Base-by-base conservation (phyloP, 2,888 invertebrate species). In the Nephrotoma guestfalica region DNA sequence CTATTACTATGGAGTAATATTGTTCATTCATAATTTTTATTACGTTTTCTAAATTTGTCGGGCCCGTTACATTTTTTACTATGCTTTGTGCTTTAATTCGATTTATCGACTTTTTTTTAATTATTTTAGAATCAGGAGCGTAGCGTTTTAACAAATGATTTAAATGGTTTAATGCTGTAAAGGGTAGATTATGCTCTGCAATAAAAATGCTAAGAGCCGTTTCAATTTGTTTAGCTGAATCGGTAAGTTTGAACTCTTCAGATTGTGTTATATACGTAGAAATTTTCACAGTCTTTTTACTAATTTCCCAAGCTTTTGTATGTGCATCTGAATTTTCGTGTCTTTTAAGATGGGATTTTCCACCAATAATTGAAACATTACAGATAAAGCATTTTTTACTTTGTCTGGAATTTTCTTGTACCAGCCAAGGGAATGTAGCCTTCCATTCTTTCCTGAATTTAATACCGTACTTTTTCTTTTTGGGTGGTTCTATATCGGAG, bases 1-100 rank as follows among this genome's bases (percentile, higher is more conserved):
- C 87, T 85, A 87, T 87, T 13, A 87, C 86, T 18, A 87, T 42
- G 40, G 87, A 87, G 86, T 84, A 87, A 47, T 87, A 87, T 51
- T 87, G 83, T 1, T 41, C 51, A 41, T 87, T 87, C 30, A 86
- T 86, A 30, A 87, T 43, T 2, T 43, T 15, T 18, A 30, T 11
- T n/a, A 87, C 86, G 5, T 86, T 11, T 41, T 86, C 30, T 11
- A 86, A 83, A 47, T 87, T 87, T 85, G 41, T 83, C 41, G 87
- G 87, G 11, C 87, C 86, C 40, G 86, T 86, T 11, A 87, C 18
- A 41, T 43, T 47, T 84, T 30, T 87, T n/a, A n/a, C n/a, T 9
- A 87, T 51, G 57, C 86, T 40, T 83, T 87, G 71, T 2, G 41
- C 87, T 86, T 87, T 87, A 4, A 41, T 83, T 85, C 86, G 41